Conservation (phyloP, 2,113 vertebrate genomes). For the Platichthys stellatus region DNA sequence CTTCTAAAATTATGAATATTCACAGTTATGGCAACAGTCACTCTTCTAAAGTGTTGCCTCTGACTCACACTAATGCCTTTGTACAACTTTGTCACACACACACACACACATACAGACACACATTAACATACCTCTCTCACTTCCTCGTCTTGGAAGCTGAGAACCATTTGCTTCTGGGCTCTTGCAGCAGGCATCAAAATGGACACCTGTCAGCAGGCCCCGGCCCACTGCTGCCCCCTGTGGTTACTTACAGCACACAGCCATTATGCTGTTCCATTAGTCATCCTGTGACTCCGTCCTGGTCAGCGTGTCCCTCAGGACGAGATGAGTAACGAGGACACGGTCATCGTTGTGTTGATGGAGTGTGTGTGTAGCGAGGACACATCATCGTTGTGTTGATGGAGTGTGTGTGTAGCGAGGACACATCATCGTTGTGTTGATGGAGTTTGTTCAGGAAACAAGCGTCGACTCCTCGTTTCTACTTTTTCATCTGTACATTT, state of each 20-base stretch:
- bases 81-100: slow-evolving; percentile 46
- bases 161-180: slow-evolving; percentile 22
- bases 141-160: slow-evolving; percentile 34
- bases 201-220: slow-evolving; percentile 70
- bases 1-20: slow-evolving; percentile 72
- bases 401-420: too few relatives aligned
- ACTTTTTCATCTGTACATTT: too few relatives aligned
- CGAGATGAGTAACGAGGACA: slow-evolving; percentile 23
- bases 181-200: slow-evolving; percentile 60
- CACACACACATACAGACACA: slow-evolving; percentile 10
- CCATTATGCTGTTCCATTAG: slow-evolving; percentile 74
- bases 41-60: slow-evolving; percentile 60
- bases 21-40: slow-evolving; percentile 75
- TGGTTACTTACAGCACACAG: slow-evolving; percentile 68
- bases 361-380: too few relatives aligned
- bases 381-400: neutral
- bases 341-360: neutral
- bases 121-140: slow-evolving; percentile 17
- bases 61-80: slow-evolving; percentile 71
- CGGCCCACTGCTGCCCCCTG: slow-evolving; percentile 61
- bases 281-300: slow-evolving; percentile 70
- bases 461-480: too few relatives aligned
- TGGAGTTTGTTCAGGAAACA: too few relatives aligned
- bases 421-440: too few relatives aligned
- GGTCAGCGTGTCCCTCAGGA: slow-evolving; percentile 52